Conservation (phyloP, 2,888 invertebrate genomes). For the Cantharis nigra region DNA sequence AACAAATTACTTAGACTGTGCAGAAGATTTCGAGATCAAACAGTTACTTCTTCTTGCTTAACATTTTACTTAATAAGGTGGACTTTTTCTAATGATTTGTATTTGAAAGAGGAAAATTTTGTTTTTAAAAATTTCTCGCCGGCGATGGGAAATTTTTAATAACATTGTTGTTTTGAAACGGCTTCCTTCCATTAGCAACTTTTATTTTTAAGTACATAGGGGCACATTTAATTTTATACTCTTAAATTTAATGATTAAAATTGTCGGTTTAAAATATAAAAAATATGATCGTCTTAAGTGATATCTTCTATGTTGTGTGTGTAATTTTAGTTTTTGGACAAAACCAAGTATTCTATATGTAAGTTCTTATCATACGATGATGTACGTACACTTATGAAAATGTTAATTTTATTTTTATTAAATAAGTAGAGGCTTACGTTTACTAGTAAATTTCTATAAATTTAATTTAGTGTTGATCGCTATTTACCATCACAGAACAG, state of each 20-base stretch:
- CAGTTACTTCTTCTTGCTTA: constrained; percentile 60
- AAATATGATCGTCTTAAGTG: constrained; percentile 12
- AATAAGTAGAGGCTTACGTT: background rate
- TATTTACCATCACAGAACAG: background rate
- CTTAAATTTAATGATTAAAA: constrained; percentile 1
- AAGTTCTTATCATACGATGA: background rate
- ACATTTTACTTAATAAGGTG: constrained; percentile 6
- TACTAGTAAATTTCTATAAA: background rate
- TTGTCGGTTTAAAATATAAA: constrained; percentile 2
- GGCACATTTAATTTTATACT: constrained; percentile 19
- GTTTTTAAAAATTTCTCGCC: background rate
- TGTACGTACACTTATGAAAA: background rate
- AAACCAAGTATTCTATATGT: constrained; percentile 11
- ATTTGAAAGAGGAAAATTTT: background rate
- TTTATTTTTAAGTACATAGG: constrained; percentile 12
- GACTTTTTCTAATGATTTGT: constrained; percentile 3
- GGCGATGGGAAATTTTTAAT: background rate
- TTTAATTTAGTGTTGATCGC: background rate
- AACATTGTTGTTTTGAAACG: constrained; percentile 12
- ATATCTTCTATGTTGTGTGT: constrained; percentile 23
- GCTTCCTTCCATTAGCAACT: constrained; percentile 23
- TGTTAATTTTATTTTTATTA: background rate
- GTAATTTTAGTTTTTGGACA: constrained; percentile 19
- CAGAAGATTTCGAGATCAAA: constrained; percentile 91
- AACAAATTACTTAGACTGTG: constrained; percentile 82